These are phyloP conservation scores for Parus major DNA, from an alignment of 2,113 vertebrate species.

Conservation along the genomic window DNA sequence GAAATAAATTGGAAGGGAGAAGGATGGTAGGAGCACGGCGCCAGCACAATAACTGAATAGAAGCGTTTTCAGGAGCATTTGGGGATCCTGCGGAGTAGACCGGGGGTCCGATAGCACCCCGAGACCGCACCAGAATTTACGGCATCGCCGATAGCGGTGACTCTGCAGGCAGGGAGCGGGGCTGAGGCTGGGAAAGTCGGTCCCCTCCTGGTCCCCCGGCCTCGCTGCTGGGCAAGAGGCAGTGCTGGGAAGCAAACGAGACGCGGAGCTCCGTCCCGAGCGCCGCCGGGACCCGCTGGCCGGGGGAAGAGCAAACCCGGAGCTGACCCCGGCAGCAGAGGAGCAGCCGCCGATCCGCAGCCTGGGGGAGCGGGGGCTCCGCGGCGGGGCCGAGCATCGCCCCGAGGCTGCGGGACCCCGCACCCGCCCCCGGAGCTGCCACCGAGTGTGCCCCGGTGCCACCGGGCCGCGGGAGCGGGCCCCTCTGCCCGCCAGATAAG, in stretches of 20 bases:
- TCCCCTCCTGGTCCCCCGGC: not conserved
- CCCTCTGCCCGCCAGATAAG: not conserved
- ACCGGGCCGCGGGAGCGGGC: not conserved
- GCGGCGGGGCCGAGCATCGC: not conserved
- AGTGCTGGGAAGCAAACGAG: accelerated
- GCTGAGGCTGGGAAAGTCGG: not conserved
- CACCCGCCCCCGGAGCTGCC: not conserved
- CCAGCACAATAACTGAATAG: not conserved
- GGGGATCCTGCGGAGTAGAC: not conserved
- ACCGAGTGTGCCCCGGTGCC: not conserved
- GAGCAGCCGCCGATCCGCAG: not conserved
- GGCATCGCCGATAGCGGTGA: accelerated
- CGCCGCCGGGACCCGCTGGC: not conserved
- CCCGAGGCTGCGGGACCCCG: not conserved
- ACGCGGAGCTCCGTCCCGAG: too few relatives aligned
- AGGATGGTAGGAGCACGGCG: not conserved
- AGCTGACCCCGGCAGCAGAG: not conserved
- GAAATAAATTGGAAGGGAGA: not conserved
- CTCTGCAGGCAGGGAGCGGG: accelerated
- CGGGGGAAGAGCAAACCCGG: not conserved
- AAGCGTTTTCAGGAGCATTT: not conserved
- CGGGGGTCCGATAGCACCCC: not conserved
- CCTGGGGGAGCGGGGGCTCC: not conserved
- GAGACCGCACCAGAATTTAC: not conserved
- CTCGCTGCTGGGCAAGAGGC: not conserved